Conservation (phyloP, 2,888 invertebrate species). For the Merodon equestris region DNA sequence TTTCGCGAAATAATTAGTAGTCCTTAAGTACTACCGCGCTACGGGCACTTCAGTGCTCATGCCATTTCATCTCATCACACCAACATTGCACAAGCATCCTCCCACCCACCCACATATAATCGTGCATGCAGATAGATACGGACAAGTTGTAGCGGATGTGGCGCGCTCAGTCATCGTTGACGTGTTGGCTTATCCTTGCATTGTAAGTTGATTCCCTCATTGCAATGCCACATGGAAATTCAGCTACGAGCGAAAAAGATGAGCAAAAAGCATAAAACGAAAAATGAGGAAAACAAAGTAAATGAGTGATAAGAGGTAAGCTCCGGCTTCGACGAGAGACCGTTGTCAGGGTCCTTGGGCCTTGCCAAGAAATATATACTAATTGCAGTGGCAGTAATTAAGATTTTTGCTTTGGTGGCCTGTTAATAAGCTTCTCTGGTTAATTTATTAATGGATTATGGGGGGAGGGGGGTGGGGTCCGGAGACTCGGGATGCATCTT, state of each 20-base stretch:
- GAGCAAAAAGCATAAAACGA: not conserved
- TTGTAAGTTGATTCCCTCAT: constrained; percentile 65
- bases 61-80: constrained; percentile 23
- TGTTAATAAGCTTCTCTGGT: constrained; percentile 68
- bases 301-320: constrained; percentile 55
- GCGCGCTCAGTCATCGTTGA: constrained; percentile 48
- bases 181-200: constrained; percentile 65
- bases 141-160: constrained; percentile 46
- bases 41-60: constrained; percentile 18
- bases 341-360: constrained; percentile 51
- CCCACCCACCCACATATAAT: too few relatives aligned
- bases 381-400: constrained; percentile 68
- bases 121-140: not conserved
- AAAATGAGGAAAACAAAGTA: constrained; percentile 42
- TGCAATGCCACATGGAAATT: constrained; percentile 52
- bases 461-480: constrained; percentile 18
- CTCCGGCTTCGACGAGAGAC: constrained; percentile 50
- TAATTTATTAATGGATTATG: constrained; percentile 69
- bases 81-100: too few relatives aligned
- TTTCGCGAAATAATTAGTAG: constrained; percentile 69
- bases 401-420: constrained; percentile 68
- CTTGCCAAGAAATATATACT: constrained; percentile 59
- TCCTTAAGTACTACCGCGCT: constrained; percentile 62
- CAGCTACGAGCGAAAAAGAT: too few relatives aligned
- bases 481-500: too few relatives aligned